phyloP scores from a whole-genome alignment of 1,140 invertebrate genomes.

The Elymnias hypermnestra region DNA sequence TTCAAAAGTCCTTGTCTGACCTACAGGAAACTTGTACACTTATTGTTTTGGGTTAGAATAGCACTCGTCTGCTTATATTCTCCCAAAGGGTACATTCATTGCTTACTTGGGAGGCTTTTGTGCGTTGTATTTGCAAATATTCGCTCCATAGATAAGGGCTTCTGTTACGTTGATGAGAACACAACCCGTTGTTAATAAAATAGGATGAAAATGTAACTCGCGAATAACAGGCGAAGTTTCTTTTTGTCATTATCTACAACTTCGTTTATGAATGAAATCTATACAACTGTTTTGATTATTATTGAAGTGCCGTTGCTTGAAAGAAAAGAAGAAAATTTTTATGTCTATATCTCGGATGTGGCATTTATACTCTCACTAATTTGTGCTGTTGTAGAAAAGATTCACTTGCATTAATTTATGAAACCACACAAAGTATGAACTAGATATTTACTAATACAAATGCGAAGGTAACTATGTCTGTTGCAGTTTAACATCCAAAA shows the following conservation, averaged over 20 bases:
- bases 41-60: constrained; percentile 23
- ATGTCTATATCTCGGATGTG: no score
- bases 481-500: no score
- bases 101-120: constrained; percentile 23
- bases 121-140: constrained; percentile 20
- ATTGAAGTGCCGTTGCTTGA: no score
- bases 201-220: constrained; percentile 9
- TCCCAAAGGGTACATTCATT: constrained; percentile 21
- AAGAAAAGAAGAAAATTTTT: no score
- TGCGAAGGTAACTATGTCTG: no score
- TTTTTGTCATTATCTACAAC: constrained; percentile 2
- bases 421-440: no score
- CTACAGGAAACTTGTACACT: constrained; percentile 17
- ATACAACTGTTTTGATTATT: no score
- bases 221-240: background rate
- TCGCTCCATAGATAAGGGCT: constrained; percentile 12
- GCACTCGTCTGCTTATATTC: constrained; percentile 18
- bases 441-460: no score
- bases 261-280: background rate
- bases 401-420: no score
- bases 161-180: constrained; percentile 14
- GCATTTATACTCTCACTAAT: no score
- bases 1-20: constrained; percentile 18
- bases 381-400: no score
- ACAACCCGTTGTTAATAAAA: constrained; percentile 9